Evolutionary conservation across 2,888 invertebrate genomes (phyloP).

Genomic region (Hartigia nigra): DNA sequence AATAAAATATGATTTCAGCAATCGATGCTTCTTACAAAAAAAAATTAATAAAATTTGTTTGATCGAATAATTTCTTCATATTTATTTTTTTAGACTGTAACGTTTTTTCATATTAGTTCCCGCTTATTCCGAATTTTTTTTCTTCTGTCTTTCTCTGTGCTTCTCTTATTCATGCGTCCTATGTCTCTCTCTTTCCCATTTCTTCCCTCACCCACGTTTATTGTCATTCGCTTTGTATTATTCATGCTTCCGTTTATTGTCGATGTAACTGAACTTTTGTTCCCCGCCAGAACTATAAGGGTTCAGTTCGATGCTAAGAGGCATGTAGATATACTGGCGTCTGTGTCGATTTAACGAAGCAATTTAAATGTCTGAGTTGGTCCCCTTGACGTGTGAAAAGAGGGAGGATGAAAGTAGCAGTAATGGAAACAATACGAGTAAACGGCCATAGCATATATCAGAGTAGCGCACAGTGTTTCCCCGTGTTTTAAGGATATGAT

Average conservation of each 20-base stretch:
- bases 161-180: too few species aligned
- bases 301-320: conserved; percentile 6
- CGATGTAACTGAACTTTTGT: conserved; percentile 21
- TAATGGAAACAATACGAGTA: conserved; percentile 20
- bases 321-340: conserved; percentile 28
- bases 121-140: neutral
- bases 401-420: conserved; percentile 12
- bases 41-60: neutral
- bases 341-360: conserved; percentile 47
- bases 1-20: neutral
- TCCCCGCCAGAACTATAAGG: conserved; percentile 12
- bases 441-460: conserved; percentile 16
- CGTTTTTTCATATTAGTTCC: neutral
- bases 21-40: neutral
- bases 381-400: conserved; percentile 12
- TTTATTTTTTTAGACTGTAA: neutral
- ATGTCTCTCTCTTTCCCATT: too few species aligned
- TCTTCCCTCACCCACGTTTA: conserved; percentile 5
- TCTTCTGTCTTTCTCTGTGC: neutral
- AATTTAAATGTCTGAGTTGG: conserved; percentile 47
- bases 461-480: neutral
- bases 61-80: neutral
- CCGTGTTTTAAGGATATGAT: too few species aligned
- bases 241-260: conserved; percentile 40
- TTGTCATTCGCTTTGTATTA: conserved; percentile 44